phyloP scores from a whole-genome alignment of 2,888 invertebrate species.

The Siphlonurus alternatus region DNA sequence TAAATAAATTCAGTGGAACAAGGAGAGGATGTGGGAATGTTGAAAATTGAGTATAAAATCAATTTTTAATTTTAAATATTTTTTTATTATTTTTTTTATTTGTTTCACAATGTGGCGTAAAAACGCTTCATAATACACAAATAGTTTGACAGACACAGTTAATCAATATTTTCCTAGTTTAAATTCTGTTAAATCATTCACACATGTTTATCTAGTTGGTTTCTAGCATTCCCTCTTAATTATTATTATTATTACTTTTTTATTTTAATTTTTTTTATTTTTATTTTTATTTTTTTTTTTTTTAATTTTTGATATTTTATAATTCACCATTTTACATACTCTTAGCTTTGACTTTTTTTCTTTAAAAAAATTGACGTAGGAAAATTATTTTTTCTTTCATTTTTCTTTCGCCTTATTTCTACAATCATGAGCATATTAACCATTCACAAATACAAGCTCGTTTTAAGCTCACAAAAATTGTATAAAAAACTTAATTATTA shows the following conservation, averaged over 20 bases:
- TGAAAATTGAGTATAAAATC: neutral
- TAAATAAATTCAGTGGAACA: too few relatives aligned
- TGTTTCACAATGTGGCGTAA: neutral
- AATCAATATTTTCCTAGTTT: neutral
- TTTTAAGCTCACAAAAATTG: neutral
- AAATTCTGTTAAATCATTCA: neutral
- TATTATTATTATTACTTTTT: neutral
- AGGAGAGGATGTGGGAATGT: too few relatives aligned
- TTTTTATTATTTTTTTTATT: neutral
- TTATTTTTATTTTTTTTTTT: neutral
- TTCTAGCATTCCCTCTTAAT: neutral
- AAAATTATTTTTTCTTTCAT: neutral
- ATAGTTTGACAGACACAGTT: neutral
- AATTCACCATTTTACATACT: neutral
- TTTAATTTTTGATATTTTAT: neutral
- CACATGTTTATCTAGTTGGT: neutral
- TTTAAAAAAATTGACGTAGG: neutral
- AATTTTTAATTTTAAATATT: neutral
- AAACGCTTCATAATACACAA: neutral
- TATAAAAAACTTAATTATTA: too few relatives aligned
- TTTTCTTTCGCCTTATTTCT: neutral
- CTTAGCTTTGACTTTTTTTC: neutral
- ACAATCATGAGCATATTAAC: neutral
- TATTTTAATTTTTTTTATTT: neutral
- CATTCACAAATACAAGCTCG: neutral